Evolutionary conservation across 2,113 vertebrate genomes (phyloP).

Genomic region (Caretta caretta): DNA sequence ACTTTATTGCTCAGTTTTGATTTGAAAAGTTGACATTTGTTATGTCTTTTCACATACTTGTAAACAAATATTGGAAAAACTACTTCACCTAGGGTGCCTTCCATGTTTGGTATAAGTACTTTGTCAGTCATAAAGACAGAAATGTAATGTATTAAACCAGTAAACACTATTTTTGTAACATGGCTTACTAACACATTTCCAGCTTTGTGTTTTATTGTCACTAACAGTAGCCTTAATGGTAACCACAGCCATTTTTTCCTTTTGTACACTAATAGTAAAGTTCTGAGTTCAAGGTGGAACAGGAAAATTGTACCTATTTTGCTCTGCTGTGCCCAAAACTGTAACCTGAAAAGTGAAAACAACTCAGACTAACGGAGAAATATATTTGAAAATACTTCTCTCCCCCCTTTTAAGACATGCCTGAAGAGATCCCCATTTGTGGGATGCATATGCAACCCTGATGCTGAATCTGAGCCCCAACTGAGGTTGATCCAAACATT

Average conservation of each 20-base stretch:
- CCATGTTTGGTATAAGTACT: conserved; percentile 70
- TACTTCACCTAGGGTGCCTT: conserved; percentile 86
- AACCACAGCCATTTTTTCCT: conserved; percentile 1
- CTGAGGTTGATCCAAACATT: background rate
- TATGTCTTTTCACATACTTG: conserved; percentile 67
- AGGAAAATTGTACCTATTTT: background rate
- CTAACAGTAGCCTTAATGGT: conserved; percentile 1
- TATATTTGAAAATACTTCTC: background rate
- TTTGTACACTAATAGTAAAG: background rate
- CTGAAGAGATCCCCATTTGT: background rate
- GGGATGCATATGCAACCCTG: background rate
- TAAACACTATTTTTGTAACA: conserved; percentile 81
- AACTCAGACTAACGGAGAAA: background rate
- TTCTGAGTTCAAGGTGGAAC: background rate
- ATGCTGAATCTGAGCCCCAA: background rate
- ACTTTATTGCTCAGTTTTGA: conserved; percentile 46
- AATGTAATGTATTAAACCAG: conserved; percentile 72
- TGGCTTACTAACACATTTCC: conserved; percentile 47
- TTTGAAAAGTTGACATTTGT: conserved; percentile 61
- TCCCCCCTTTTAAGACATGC: no score
- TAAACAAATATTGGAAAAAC: conserved; percentile 70
- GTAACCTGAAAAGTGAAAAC: background rate
- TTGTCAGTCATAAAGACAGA: conserved; percentile 66
- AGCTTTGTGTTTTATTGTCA: conserved; percentile 66
- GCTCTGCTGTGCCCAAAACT: background rate